A percentile compares a stretch with the other conserved stretches of the same genome.
phyloP scores from a whole-genome alignment of 2,113 vertebrate species.

The Larimichthys polyactis region DNA sequence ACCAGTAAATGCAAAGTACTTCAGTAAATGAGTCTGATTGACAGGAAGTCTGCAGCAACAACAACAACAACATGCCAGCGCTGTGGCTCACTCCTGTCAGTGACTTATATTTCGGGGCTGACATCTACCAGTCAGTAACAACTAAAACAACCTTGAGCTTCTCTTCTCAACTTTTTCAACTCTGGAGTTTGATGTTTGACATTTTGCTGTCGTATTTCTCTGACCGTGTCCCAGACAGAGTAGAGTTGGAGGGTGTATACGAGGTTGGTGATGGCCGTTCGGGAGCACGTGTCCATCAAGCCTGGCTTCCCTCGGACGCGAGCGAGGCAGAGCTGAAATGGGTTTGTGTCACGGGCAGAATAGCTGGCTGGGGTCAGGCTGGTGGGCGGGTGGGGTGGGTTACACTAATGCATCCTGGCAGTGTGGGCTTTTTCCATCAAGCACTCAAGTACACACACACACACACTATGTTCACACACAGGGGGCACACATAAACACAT shows the following conservation, averaged over 20 bases:
- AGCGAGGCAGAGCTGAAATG: conserved; percentile 46
- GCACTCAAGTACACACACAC: conserved; percentile 32
- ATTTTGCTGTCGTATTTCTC: neutral
- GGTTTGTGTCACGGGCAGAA: conserved; percentile 28
- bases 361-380: conserved; percentile 49
- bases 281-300: conserved; percentile 50
- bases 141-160: conserved; percentile 6
- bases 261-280: conserved; percentile 22
- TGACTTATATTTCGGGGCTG: neutral
- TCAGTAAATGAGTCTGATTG: neutral
- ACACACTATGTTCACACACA: neutral
- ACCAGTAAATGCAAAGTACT: neutral
- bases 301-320: conserved; percentile 40
- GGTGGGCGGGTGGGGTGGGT: conserved; percentile 27
- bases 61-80: conserved; percentile 3
- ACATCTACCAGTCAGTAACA: neutral
- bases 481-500: conserved; percentile 22
- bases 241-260: conserved; percentile 6
- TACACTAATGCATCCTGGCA: conserved; percentile 72
- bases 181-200: neutral
- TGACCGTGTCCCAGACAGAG: neutral
- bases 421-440: conserved; percentile 63
- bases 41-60: conserved; percentile 21
- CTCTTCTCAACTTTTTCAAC: conserved; percentile 2
- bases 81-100: neutral